These are phyloP conservation scores for Trilocha varians DNA, from an alignment of 2,888 invertebrate genomes.

Conservation along the genomic window DNA sequence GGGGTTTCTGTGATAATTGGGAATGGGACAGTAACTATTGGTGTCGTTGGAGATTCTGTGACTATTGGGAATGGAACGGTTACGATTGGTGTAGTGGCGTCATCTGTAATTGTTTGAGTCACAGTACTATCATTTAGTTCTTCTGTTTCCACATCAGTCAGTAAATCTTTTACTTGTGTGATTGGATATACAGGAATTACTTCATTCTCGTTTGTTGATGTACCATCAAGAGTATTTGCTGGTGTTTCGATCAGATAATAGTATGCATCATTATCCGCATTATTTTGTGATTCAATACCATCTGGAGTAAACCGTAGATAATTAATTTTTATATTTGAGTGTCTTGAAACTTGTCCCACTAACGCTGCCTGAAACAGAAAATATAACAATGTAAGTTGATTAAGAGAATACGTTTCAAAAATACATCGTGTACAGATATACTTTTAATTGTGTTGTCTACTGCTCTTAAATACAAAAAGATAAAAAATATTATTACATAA, in stretches of 20 bases:
- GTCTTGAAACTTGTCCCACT: not conserved
- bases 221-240: too few species aligned
- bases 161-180: too few species aligned
- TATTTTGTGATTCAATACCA: not conserved
- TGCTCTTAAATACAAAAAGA: too few species aligned
- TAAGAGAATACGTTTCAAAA: not conserved
- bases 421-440: too few species aligned
- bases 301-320: not conserved
- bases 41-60: not conserved
- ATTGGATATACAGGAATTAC: too few species aligned
- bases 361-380: not conserved
- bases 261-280: too few species aligned
- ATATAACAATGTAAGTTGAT: not conserved
- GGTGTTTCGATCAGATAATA: too few species aligned
- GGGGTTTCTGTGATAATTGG: not conserved
- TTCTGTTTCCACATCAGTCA: not conserved
- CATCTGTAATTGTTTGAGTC: too few species aligned
- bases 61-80: slow-evolving; percentile 1
- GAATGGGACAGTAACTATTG: slow-evolving; percentile 4
- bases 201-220: too few species aligned
- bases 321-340: not conserved
- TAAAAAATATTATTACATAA: too few species aligned
- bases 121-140: too few species aligned
- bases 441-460: too few species aligned
- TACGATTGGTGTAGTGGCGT: not conserved